These are phyloP conservation scores for Halictus ligatus DNA, from an alignment of 2,888 invertebrate genomes.

Conservation along the genomic window DNA sequence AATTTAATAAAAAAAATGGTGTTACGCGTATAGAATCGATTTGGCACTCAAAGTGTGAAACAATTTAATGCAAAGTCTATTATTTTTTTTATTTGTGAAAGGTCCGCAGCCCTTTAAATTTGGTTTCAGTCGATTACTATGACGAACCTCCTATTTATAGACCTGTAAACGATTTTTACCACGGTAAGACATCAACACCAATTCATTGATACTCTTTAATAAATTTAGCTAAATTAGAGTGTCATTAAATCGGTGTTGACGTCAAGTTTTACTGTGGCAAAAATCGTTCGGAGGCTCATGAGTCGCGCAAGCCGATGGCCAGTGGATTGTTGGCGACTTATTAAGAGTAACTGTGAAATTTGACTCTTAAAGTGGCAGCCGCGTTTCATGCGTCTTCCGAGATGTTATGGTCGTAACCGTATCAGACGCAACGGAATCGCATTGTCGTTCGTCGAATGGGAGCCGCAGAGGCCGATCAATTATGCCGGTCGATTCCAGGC, in stretches of 20 bases:
- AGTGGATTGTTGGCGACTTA: neutral
- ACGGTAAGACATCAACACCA: no score
- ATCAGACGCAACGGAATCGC: conserved; percentile 67
- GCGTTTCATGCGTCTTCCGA: conserved; percentile 57
- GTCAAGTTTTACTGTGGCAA: neutral
- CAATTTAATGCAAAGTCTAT: no score
- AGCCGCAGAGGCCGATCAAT: conserved; percentile 78
- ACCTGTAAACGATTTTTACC: no score
- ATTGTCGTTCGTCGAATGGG: conserved; percentile 75
- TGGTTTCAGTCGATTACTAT: no score
- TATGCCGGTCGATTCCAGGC: conserved; percentile 77
- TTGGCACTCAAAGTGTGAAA: no score
- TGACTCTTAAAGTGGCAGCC: conserved; percentile 53
- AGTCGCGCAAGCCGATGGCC: neutral
- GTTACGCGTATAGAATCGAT: no score
- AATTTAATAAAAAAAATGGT: no score
- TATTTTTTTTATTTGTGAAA: no score
- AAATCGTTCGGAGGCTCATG: neutral
- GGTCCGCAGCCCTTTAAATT: no score
- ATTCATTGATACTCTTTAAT: neutral
- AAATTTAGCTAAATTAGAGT: neutral
- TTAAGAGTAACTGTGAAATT: conserved; percentile 45
- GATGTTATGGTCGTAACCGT: conserved; percentile 59
- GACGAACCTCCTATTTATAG: no score
- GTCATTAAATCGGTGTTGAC: neutral